These are phyloP conservation scores for Synaphobranchus kaupii DNA, from an alignment of 2,797 vertebrate genomes.

Conservation along the genomic window DNA sequence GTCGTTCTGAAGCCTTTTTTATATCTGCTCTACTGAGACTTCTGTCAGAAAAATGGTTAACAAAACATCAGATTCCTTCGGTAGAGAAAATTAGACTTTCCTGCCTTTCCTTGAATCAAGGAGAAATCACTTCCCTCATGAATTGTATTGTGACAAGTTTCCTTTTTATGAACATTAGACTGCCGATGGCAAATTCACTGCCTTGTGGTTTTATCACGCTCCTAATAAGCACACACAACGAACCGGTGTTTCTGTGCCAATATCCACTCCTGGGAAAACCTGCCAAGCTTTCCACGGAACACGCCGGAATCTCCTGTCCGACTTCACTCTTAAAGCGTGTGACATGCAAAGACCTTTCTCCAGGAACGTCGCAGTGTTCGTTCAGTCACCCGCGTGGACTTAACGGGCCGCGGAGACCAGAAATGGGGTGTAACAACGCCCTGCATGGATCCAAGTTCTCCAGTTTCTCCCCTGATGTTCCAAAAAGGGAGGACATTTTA, in stretches of 20 bases:
- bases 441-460: conserved; percentile 60
- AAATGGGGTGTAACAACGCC: conserved; percentile 63
- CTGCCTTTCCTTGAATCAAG: conserved; percentile 99
- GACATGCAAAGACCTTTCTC: conserved; percentile 51
- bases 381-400: conserved; percentile 59
- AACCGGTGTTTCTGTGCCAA: conserved; percentile 78
- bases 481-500: conserved; percentile 59
- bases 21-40: conserved; percentile 86
- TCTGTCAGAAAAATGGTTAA: conserved; percentile 72
- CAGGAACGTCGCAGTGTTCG: conserved; percentile 59
- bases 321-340: conserved; percentile 59
- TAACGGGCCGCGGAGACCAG: conserved; percentile 65
- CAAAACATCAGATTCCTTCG: conserved; percentile 70
- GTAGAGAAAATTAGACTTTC: conserved; percentile 81
- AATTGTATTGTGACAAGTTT: conserved; percentile 65
- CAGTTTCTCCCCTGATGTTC: conserved; percentile 42
- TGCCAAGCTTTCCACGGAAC: conserved; percentile 45
- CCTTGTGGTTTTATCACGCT: conserved; percentile 73
- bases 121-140: conserved; percentile 80
- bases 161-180: conserved; percentile 43
- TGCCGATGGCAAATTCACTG: conserved; percentile 76
- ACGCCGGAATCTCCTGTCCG: conserved; percentile 41
- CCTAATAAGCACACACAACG: conserved; percentile 71
- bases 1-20: conserved; percentile 86
- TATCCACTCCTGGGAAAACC: conserved; percentile 69